phyloP scores from a whole-genome alignment of 1,140 invertebrate genomes.

The Heliconius hermathena region DNA sequence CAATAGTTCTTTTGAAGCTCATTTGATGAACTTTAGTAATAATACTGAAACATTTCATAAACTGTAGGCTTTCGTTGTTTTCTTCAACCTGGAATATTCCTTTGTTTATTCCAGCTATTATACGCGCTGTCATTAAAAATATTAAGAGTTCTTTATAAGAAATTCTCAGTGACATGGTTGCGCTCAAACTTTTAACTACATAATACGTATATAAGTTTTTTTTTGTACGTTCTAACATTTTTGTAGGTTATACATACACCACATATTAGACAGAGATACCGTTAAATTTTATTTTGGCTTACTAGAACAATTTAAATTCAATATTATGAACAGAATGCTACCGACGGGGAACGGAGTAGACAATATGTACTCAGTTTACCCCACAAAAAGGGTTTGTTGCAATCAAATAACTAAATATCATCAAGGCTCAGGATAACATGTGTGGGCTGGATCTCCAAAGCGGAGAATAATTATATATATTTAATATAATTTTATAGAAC shows the following conservation, averaged over 20 bases:
- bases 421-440: too few relatives aligned
- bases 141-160: neutral
- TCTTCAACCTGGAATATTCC: neutral
- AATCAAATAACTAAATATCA: too few relatives aligned
- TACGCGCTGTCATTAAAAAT: neutral
- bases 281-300: neutral
- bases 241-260: neutral
- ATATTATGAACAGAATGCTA: neutral
- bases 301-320: neutral
- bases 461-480: too few relatives aligned
- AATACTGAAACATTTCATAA: neutral
- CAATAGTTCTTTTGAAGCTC: neutral
- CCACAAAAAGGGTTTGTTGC: too few relatives aligned
- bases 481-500: too few relatives aligned
- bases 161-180: neutral
- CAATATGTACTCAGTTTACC: too few relatives aligned
- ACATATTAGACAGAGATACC: neutral
- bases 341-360: too few relatives aligned
- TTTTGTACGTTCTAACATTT: neutral
- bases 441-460: too few relatives aligned
- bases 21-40: neutral
- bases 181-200: neutral
- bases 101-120: constrained; percentile 5
- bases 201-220: neutral
- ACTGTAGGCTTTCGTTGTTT: neutral